Conservation (phyloP, 1,140 invertebrate species). For the Listronotus oregonensis region DNA sequence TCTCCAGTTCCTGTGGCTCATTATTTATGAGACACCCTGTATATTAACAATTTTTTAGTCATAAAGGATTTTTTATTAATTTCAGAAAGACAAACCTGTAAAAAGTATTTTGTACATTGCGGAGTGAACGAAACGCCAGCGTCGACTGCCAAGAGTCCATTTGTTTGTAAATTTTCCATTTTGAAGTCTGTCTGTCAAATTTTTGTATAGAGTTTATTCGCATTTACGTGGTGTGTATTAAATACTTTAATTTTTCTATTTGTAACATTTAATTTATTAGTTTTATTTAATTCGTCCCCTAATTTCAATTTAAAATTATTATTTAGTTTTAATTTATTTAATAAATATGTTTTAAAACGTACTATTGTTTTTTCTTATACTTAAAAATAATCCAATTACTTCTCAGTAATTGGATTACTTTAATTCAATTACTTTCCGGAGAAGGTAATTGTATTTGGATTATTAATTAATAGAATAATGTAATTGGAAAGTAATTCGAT, state of each 20-base stretch:
- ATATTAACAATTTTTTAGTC: too few relatives aligned
- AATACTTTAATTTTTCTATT: conserved; percentile 37
- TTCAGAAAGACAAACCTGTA: too few relatives aligned
- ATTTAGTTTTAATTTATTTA: neutral
- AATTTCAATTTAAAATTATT: neutral
- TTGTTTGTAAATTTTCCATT: conserved; percentile 9
- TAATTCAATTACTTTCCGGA: too few relatives aligned
- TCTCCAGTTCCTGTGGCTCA: too few relatives aligned
- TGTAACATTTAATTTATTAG: conserved; percentile 25
- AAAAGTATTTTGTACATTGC: conserved; percentile 3
- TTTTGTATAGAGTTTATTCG: conserved; percentile 17
- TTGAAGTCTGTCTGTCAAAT: conserved; percentile 6
- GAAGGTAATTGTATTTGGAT: too few relatives aligned
- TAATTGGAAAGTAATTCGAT: too few relatives aligned
- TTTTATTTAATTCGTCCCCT: conserved; percentile 15
- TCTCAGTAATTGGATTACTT: too few relatives aligned
- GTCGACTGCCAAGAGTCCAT: conserved; percentile 18
- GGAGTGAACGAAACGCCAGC: conserved; percentile 12
- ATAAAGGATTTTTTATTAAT: too few relatives aligned
- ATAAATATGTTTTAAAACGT: neutral
- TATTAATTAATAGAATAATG: too few relatives aligned
- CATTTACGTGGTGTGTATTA: conserved; percentile 31
- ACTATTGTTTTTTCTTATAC: conserved; percentile 1
- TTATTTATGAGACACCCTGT: too few relatives aligned
- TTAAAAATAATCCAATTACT: too few relatives aligned